These are phyloP conservation scores for Nomada fabriciana DNA, from an alignment of 2,888 invertebrate species.

Conservation along the genomic window DNA sequence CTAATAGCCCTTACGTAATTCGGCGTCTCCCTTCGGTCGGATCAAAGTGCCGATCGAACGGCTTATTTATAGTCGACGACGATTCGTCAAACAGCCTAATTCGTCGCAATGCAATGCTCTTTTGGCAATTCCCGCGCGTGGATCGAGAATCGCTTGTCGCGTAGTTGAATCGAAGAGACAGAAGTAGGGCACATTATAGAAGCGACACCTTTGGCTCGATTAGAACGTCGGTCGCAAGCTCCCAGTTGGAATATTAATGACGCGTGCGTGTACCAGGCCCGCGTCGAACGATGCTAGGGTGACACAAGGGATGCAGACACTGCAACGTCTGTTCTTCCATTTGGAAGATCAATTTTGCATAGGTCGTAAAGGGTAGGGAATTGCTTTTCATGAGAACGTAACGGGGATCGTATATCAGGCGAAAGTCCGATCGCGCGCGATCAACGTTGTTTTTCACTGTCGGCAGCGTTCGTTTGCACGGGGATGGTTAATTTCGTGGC, in stretches of 20 bases:
- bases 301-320: conserved; percentile 41
- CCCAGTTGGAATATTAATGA: conserved; percentile 62
- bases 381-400: conserved; percentile 41
- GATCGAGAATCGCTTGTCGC: neutral
- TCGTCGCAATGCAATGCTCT: conserved; percentile 21
- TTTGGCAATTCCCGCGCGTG: neutral
- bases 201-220: neutral
- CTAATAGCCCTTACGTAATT: conserved; percentile 51
- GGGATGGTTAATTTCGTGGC: neutral
- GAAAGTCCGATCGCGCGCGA: neutral
- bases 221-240: neutral
- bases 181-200: neutral
- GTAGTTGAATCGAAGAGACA: conserved; percentile 1
- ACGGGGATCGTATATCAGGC: conserved; percentile 32
- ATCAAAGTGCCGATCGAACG: conserved; percentile 29
- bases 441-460: conserved; percentile 7
- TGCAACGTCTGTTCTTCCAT: conserved; percentile 40
- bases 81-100: conserved; percentile 4
- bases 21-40: conserved; percentile 18
- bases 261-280: conserved; percentile 16
- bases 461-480: neutral
- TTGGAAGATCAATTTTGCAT: conserved; percentile 58
- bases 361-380: conserved; percentile 43
- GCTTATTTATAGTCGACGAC: conserved; percentile 34
- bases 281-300: conserved; percentile 29